phyloP scores from a whole-genome alignment of 2,113 vertebrate species.

The Lepidothrix coronata region DNA sequence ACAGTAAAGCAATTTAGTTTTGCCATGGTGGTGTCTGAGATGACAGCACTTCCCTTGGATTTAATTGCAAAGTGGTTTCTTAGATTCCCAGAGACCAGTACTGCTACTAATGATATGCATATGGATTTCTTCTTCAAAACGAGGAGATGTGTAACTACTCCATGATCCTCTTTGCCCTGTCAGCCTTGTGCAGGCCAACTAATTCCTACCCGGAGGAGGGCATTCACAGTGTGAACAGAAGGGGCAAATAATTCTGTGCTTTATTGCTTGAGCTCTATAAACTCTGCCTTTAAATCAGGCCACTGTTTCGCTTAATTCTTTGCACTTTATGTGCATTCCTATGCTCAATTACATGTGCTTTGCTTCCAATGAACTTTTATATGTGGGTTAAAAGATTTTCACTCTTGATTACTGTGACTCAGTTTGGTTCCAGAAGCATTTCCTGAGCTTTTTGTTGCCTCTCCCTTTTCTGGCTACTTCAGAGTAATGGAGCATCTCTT shows the following conservation, averaged over 20 bases:
- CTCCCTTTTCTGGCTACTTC: neutral
- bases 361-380: neutral
- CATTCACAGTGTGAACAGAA: neutral
- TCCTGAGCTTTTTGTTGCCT: neutral
- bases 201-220: neutral
- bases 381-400: neutral
- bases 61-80: neutral
- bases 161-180: neutral
- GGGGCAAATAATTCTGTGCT: neutral
- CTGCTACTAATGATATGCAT: neutral
- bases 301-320: neutral
- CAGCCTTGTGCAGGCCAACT: neutral
- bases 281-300: neutral
- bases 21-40: neutral
- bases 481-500: neutral
- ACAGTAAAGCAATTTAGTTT: neutral
- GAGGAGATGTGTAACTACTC: neutral
- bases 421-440: neutral
- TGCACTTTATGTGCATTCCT: neutral
- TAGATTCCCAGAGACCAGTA: neutral
- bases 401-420: neutral
- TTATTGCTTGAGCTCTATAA: neutral
- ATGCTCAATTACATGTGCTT: neutral
- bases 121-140: neutral
- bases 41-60: neutral